phyloP scores from a whole-genome alignment of 2,113 vertebrate genomes.

The Eonycteris spelaea region DNA sequence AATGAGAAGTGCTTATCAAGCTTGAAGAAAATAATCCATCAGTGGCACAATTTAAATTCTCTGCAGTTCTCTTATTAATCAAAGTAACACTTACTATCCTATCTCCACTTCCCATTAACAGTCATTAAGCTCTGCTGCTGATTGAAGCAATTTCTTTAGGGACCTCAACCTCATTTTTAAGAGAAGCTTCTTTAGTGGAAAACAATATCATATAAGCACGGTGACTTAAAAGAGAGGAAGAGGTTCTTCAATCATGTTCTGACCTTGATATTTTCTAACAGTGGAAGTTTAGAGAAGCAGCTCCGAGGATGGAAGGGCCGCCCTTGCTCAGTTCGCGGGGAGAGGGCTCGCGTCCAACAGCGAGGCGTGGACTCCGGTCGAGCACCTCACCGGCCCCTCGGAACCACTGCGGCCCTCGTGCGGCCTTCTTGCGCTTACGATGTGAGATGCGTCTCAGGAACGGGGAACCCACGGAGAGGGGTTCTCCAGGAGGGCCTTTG shows the following conservation, averaged over 20 bases:
- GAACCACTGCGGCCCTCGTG: fast-evolving
- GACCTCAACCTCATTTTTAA: slow-evolving; percentile 93
- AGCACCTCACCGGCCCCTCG: background rate
- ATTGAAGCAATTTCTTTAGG: slow-evolving; percentile 93
- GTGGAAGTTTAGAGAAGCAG: slow-evolving; percentile 78
- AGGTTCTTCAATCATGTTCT: slow-evolving; percentile 86
- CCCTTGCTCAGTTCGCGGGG: background rate
- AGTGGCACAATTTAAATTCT: slow-evolving; percentile 93
- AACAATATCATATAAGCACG: slow-evolving; percentile 87
- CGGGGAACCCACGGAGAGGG: background rate
- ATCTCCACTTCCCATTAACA: slow-evolving; percentile 93
- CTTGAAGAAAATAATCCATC: slow-evolving; percentile 94
- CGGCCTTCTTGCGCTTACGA: background rate
- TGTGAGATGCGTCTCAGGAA: background rate
- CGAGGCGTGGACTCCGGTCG: background rate
- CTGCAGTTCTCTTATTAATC: slow-evolving; percentile 92
- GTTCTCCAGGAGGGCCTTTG: background rate
- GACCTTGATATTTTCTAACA: slow-evolving; percentile 85
- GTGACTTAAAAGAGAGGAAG: slow-evolving; percentile 81
- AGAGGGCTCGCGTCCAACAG: slow-evolving; percentile 33
- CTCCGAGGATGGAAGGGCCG: slow-evolving; percentile 43
- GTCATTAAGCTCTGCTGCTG: slow-evolving; percentile 92
- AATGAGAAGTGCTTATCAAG: slow-evolving; percentile 93
- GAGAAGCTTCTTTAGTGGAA: slow-evolving; percentile 87
- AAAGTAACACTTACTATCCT: slow-evolving; percentile 92